phyloP scores from a whole-genome alignment of 1,140 invertebrate species.

The Sesamia nonagrioides region DNA sequence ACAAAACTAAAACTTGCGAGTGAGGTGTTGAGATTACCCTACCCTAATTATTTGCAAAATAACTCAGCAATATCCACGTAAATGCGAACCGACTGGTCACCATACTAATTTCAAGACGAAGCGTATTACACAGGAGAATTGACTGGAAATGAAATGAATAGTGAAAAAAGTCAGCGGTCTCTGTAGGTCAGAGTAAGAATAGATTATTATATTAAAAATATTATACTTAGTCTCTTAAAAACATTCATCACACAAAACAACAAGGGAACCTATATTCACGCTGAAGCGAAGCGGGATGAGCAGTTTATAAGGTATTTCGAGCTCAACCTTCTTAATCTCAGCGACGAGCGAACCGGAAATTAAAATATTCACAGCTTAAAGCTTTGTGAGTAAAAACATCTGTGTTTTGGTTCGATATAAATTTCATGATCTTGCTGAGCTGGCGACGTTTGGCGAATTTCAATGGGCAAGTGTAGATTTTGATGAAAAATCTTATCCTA shows the following conservation, averaged over 20 bases:
- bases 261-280: neutral
- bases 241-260: conserved; percentile 18
- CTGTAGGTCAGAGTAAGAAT: no score
- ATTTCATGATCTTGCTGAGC: neutral
- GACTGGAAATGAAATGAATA: no score
- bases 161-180: no score
- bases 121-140: no score
- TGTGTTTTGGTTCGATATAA: conserved; percentile 42
- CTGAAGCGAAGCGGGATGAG: conserved; percentile 11
- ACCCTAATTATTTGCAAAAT: no score
- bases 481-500: neutral
- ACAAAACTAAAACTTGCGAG: no score
- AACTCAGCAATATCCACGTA: no score
- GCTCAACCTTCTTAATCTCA: conserved; percentile 42
- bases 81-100: no score
- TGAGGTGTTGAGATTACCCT: no score
- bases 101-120: no score
- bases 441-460: neutral
- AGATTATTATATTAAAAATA: no score
- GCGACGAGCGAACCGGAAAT: conserved; percentile 39
- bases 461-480: neutral
- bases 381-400: conserved; percentile 45
- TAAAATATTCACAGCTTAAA: conserved; percentile 49
- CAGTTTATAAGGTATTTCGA: conserved; percentile 46
- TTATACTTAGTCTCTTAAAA: no score